These are phyloP conservation scores for Anthonomus grandis DNA, from an alignment of 1,140 invertebrate genomes.

Conservation along the genomic window DNA sequence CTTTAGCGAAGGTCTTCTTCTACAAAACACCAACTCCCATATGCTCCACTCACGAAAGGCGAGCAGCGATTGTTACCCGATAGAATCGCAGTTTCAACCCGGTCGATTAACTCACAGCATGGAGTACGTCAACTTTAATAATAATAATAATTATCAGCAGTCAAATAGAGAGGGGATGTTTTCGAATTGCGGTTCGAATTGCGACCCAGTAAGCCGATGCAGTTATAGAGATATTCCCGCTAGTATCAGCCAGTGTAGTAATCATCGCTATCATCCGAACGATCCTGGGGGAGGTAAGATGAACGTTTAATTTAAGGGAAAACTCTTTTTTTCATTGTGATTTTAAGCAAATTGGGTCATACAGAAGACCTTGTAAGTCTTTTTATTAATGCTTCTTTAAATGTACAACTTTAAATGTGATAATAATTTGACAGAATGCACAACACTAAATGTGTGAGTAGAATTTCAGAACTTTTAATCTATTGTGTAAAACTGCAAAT, in stretches of 20 bases:
- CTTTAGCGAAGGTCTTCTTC: constrained; percentile 35
- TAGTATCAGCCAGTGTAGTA: constrained; percentile 33
- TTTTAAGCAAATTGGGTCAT: too few species aligned
- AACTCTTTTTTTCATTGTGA: too few species aligned
- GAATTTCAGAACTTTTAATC: too few species aligned
- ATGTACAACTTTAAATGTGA: too few species aligned
- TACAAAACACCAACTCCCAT: constrained; percentile 24
- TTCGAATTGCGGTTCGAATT: constrained; percentile 24
- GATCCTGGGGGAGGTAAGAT: constrained; percentile 39
- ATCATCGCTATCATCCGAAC: constrained; percentile 25
- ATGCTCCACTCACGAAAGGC: constrained; percentile 20
- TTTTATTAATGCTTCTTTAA: too few species aligned
- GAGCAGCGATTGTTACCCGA: constrained; percentile 41
- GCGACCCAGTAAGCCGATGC: constrained; percentile 14
- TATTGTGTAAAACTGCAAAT: too few species aligned
- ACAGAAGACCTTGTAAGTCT: too few species aligned
- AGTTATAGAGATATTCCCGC: constrained; percentile 22
- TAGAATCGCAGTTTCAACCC: constrained; percentile 15
- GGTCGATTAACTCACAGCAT: constrained; percentile 28
- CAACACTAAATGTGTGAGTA: too few species aligned
- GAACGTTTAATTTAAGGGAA: too few species aligned
- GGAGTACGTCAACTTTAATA: constrained; percentile 20
- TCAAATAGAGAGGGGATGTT: constrained; percentile 6
- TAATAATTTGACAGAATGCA: too few species aligned
- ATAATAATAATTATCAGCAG: neutral